These are phyloP conservation scores for Lutjanus argentimaculatus DNA, from an alignment of 2,797 vertebrate genomes.

Conservation along the genomic window DNA sequence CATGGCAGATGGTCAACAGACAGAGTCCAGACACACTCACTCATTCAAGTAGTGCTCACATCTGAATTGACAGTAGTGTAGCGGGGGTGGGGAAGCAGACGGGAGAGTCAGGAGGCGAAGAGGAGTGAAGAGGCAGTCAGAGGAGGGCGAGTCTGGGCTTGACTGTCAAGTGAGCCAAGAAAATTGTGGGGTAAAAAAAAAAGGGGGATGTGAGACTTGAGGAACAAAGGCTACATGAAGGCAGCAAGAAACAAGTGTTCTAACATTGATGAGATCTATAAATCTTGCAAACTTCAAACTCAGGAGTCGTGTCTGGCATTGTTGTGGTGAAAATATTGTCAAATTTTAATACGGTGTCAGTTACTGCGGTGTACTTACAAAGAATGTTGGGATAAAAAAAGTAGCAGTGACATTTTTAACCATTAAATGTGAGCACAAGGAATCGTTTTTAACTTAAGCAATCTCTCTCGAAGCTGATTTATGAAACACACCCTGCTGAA, in stretches of 20 bases:
- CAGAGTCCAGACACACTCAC: conserved; percentile 42
- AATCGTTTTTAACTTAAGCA: neutral
- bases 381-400: neutral
- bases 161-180: conserved; percentile 55
- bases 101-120: conserved; percentile 21
- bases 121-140: conserved; percentile 31
- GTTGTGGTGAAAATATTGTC: conserved; percentile 1
- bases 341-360: neutral
- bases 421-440: too few species aligned
- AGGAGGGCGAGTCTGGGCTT: conserved; percentile 70
- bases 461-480: neutral
- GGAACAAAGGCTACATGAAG: conserved; percentile 16
- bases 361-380: neutral
- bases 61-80: conserved; percentile 31
- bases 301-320: neutral
- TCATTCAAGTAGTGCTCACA: conserved; percentile 39
- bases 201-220: neutral
- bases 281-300: conserved; percentile 18
- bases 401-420: neutral
- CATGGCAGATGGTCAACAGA: conserved; percentile 70
- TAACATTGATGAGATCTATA: neutral
- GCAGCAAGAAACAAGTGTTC: neutral
- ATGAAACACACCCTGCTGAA: neutral
- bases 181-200: conserved; percentile 37
- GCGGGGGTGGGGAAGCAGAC: conserved; percentile 26